Evolutionary conservation across 2,888 invertebrate genomes (phyloP).

Genomic region (Marronus borbonicus): DNA sequence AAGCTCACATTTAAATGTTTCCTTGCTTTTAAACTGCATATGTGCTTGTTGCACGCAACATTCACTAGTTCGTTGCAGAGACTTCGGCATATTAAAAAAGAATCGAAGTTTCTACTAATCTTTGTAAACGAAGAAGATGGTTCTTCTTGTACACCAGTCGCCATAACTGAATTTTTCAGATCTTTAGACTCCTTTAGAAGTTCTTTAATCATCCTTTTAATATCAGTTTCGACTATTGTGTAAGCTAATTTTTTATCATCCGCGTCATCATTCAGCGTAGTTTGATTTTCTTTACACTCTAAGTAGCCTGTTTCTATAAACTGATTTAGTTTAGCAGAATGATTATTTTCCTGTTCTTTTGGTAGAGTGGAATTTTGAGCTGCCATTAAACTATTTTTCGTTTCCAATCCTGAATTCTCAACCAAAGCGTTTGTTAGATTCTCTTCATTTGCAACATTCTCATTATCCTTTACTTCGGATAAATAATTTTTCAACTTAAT

Average conservation of each 20-base stretch:
- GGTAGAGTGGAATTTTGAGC: background rate
- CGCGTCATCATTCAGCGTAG: conserved; percentile 9
- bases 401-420: background rate
- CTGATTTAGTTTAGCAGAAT: background rate
- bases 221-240: conserved; percentile 47
- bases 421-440: background rate
- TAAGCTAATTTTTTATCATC: conserved; percentile 41
- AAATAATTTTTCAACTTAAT: conserved; percentile 39
- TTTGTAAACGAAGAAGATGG: conserved; percentile 26
- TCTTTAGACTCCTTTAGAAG: conserved; percentile 47
- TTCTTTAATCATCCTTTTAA: conserved; percentile 51
- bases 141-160: conserved; percentile 38
- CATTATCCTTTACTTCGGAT: conserved; percentile 24
- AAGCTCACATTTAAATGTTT: conserved; percentile 36
- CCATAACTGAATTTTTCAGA: conserved; percentile 47
- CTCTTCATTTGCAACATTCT: background rate
- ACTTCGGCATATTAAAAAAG: conserved; percentile 16
- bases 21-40: conserved; percentile 13
- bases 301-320: background rate
- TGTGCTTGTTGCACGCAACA: conserved; percentile 17
- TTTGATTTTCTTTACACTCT: conserved; percentile 1
- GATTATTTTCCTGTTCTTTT: background rate
- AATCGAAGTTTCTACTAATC: conserved; percentile 20
- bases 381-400: background rate
- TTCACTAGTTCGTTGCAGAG: conserved; percentile 31